Base-by-base conservation (phyloP, 2,797 vertebrate genomes). In the Galaxias olidus region DNA sequence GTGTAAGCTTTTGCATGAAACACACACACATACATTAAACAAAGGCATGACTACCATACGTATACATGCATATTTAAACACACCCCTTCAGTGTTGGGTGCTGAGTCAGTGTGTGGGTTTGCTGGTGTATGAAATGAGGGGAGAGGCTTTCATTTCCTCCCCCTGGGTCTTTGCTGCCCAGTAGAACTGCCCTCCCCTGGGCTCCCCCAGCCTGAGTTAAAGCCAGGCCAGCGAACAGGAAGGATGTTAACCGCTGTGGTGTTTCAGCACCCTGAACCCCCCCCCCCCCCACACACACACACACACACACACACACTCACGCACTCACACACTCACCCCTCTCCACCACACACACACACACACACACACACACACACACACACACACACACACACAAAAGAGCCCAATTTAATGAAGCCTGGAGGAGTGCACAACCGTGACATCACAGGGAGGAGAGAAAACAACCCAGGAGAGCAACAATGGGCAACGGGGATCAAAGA, bases 161-260 rank as follows among this genome's bases (percentile, higher is more conserved):
- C 53, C 47, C 19, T 30, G 30, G 30, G 30, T 30, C 30, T 30
- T 2, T 15, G 15, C 57, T 54, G 42, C 48, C 30, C 40, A 44
- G 12, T 30, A 54, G 48, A 51, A 57, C 14, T 61, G 10, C 63
- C 76, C 88, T 83, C 80, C 83, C 73, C 77, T 70, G 8, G 56
- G 63, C 74, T 65, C 72, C 65, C 83, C 68, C 72, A 76, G 67
- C 78, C 69, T 89, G 89, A 90, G 81, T 89, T 85, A 87, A 82
- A 81, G 77, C 76, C 76, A 81, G 83, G 78, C 80, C 74, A 81
- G 82, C 81, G 88, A 86, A 90, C 88, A 90, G 87, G 89, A 91
- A 90, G 87, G 84, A 86, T 87, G 82, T 87, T 81, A 79, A 87
- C 81, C 65, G 70, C 64, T 65, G 76, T 72, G 63, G 75, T 72